Percentiles rank a stretch among this genome's conserved stretches.
Evolutionary conservation across 2,113 vertebrate species (phyloP).

Genomic region (Glaucomys volans): DNA sequence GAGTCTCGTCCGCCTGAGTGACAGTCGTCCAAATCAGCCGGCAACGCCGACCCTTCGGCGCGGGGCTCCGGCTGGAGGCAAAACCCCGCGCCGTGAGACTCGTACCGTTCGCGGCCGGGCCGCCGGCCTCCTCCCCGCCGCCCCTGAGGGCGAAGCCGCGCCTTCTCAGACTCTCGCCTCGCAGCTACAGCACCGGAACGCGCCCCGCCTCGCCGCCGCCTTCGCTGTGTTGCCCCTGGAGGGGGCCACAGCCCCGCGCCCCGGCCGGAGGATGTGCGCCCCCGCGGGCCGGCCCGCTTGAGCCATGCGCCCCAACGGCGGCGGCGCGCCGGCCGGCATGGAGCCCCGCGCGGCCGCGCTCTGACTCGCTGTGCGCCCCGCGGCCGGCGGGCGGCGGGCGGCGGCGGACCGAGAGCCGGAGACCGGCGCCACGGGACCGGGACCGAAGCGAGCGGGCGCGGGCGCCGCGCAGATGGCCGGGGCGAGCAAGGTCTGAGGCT

Average conservation of each 20-base stretch:
- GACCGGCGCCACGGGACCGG: conserved; percentile 77
- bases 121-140: conserved; percentile 19
- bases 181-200: background rate
- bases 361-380: conserved; percentile 80
- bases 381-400: conserved; percentile 77
- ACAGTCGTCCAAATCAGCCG: background rate
- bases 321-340: conserved; percentile 80
- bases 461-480: conserved; percentile 81
- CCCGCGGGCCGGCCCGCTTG: conserved; percentile 78
- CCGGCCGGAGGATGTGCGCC: conserved; percentile 71
- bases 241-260: conserved; percentile 41
- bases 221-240: background rate
- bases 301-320: conserved; percentile 80
- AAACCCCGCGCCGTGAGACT: conserved; percentile 33
- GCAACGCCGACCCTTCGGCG: conserved; percentile 3
- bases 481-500: conserved; percentile 82
- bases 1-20: background rate
- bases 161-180: background rate
- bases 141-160: conserved; percentile 52
- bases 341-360: conserved; percentile 79
- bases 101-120: conserved; percentile 50
- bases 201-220: conserved; percentile 11
- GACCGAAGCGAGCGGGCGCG: conserved; percentile 73
- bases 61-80: conserved; percentile 23
- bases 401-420: conserved; percentile 70